Conservation (phyloP, 2,797 vertebrate genomes). For the Rhinichthys osculus region DNA sequence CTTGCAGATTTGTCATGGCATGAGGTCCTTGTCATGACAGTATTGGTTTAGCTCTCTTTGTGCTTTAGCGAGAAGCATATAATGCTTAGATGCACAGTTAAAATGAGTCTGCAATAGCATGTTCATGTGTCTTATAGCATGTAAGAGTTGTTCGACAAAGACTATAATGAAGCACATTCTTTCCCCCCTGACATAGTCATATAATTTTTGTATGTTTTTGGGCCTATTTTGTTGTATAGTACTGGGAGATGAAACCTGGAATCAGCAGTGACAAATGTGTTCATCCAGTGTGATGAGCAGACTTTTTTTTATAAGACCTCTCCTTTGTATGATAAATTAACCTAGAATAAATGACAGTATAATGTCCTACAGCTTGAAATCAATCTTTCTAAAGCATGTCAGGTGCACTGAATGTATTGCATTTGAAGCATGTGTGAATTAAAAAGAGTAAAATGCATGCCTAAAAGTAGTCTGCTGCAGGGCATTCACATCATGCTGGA, state of each 20-base stretch:
- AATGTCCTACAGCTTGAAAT: not conserved
- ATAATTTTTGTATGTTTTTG: not conserved
- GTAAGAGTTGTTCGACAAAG: not conserved
- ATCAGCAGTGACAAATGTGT: constrained; percentile 4
- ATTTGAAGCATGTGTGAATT: constrained; percentile 15
- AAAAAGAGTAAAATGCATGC: constrained; percentile 7
- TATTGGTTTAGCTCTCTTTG: constrained; percentile 17
- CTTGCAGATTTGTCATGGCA: not conserved
- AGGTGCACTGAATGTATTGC: not conserved
- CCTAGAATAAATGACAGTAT: not conserved
- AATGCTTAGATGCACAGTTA: not conserved
- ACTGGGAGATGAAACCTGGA: not conserved
- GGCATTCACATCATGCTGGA: constrained; percentile 16
- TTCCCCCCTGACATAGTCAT: not conserved
- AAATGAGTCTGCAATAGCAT: not conserved
- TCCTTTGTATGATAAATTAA: constrained; percentile 3
- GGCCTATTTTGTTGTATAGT: not conserved
- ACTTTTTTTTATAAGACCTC: not conserved
- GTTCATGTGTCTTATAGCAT: not conserved
- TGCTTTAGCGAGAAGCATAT: not conserved
- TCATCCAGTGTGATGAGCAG: not conserved
- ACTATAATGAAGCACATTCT: not conserved
- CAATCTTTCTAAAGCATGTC: not conserved
- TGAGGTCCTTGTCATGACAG: constrained; percentile 5
- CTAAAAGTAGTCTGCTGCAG: constrained; percentile 14